phyloP scores from a whole-genome alignment of 2,113 vertebrate genomes.

The Lepisosteus osseus region DNA sequence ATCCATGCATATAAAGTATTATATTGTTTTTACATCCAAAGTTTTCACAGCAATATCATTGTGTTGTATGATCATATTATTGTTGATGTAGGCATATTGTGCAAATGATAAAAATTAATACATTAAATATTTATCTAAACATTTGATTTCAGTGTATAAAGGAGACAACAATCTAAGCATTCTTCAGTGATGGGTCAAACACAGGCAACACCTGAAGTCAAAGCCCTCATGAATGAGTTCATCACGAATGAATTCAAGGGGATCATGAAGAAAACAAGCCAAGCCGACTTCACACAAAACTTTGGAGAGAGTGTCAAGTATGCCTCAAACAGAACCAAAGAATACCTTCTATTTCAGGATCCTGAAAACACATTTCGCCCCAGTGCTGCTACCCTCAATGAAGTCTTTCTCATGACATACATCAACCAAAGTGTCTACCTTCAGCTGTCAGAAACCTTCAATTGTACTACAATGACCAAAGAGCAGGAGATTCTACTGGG shows the following conservation, averaged over 20 bases:
- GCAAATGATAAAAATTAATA: too few relatives aligned
- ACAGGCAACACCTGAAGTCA: constrained; percentile 11
- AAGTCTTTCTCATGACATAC: constrained; percentile 70
- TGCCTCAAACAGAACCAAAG: constrained; percentile 52
- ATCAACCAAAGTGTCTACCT: constrained; percentile 52
- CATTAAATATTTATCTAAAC: not conserved
- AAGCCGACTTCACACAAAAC: constrained; percentile 41
- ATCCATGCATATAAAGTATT: too few relatives aligned
- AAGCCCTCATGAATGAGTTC: constrained; percentile 23
- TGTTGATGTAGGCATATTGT: too few relatives aligned
- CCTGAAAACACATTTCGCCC: constrained; percentile 55
- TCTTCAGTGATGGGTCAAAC: constrained; percentile 10
- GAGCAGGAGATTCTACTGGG: constrained; percentile 63
- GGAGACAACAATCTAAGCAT: constrained; percentile 49
- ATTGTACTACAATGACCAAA: constrained; percentile 62
- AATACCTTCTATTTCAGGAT: constrained; percentile 64
- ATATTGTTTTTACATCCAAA: too few relatives aligned
- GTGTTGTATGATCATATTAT: too few relatives aligned
- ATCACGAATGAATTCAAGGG: constrained; percentile 33
- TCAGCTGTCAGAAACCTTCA: constrained; percentile 51
- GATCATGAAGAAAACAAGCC: constrained; percentile 28
- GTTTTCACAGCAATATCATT: too few relatives aligned
- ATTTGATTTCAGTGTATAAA: constrained; percentile 50
- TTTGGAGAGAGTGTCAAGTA: constrained; percentile 52
- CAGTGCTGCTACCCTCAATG: constrained; percentile 40